Evolutionary conservation across 2,113 vertebrate species (phyloP), one percentile per base, ranked within the genome.

Genomic region (Syngnathus floridae): DNA sequence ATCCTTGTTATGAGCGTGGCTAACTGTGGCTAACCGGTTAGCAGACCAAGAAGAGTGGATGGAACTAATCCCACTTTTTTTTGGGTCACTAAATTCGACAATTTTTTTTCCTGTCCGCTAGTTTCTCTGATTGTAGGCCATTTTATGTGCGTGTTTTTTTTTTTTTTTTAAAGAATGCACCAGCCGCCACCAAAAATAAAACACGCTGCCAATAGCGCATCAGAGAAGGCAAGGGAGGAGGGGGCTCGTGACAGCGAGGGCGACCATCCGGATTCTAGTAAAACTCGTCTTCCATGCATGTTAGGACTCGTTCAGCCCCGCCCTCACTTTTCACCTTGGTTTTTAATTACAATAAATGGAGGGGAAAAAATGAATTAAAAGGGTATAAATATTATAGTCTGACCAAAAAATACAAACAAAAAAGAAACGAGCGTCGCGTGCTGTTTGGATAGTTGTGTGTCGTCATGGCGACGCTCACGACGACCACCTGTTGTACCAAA

Each of bases 241-340:
- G 80, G 26, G 64, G 48, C 48, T 51, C 19, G 19, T 21, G 48
- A 77, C 62, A 71, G 67, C 65, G 40, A 62, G 84, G 75, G 71
- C 82, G 79, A 83, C 82, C 82, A 86, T 80, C 86, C 84, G 84
- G 81, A 86, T 67, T 84, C 84, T 85, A 84, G 84, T 85, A 88
- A 86, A 73, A 80, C 88, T 84, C 71, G 90, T 92, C 91, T 91
- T 91, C 90, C 90, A 89, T 90, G 91, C 90, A 91, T 91, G 91
- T 90, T 61, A 87, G 83, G 78, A 87, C 82, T 88, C 54, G 26
- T 51, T 89, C 84, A 77, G 78, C 78, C 73, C 58, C 10, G 79
- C 78, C 73, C 69, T 66, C 26, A 69, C 57, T 85, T 90, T 85
- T 82, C 84, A 79, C 73, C 75, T 78, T 85, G 58, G 76, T 78